phyloP scores from a whole-genome alignment of 2,113 vertebrate species.

The Girardinichthys multiradiatus region DNA sequence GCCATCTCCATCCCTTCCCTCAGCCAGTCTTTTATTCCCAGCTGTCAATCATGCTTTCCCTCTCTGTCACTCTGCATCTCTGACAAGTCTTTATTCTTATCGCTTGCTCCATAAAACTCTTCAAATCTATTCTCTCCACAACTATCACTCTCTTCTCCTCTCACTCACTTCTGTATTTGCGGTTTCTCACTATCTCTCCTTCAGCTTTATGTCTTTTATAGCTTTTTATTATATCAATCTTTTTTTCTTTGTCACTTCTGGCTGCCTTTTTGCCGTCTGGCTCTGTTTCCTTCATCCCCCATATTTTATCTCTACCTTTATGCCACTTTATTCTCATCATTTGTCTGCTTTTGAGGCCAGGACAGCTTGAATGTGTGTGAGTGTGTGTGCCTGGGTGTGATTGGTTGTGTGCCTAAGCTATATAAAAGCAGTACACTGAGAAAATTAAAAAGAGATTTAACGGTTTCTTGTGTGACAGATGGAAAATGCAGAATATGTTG shows the following conservation, averaged over 20 bases:
- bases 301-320: slow-evolving; percentile 43
- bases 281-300: slow-evolving; percentile 14
- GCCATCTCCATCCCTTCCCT: slow-evolving; percentile 26
- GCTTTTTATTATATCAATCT: slow-evolving; percentile 31
- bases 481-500: slow-evolving; percentile 54
- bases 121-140: slow-evolving; percentile 18
- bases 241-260: slow-evolving; percentile 23
- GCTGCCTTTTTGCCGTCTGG: slow-evolving; percentile 19
- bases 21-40: slow-evolving; percentile 14
- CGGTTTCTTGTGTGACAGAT: slow-evolving; percentile 57
- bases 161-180: slow-evolving; percentile 11
- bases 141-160: slow-evolving; percentile 15
- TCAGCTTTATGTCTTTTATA: slow-evolving; percentile 29
- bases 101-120: slow-evolving; percentile 32
- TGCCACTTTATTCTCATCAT: slow-evolving; percentile 56
- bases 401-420: slow-evolving; percentile 49
- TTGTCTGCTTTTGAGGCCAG: slow-evolving; percentile 40
- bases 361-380: not conserved
- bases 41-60: slow-evolving; percentile 13
- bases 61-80: slow-evolving; percentile 36
- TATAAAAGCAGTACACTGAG: slow-evolving; percentile 59
- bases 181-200: slow-evolving; percentile 4
- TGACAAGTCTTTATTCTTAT: slow-evolving; percentile 25
- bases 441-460: slow-evolving; percentile 74
- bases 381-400: slow-evolving; percentile 16